These are phyloP conservation scores for Drosophila nigritarsus DNA, from an alignment of 2,888 invertebrate species.

Conservation along the genomic window DNA sequence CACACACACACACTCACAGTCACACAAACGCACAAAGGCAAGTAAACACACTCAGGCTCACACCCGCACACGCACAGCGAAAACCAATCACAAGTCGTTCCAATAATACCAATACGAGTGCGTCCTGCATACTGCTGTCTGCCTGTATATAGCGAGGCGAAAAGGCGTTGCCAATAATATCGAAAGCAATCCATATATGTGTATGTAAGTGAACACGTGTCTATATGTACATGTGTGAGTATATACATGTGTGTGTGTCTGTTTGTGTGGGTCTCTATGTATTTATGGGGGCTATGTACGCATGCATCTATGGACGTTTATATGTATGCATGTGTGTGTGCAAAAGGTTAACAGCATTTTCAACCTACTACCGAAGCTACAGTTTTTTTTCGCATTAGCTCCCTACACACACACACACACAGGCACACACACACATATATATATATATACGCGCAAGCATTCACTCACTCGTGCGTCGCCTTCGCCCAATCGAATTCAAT, in stretches of 20 bases:
- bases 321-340: constrained; percentile 30
- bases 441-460: background rate
- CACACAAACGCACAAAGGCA: background rate
- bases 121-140: constrained; percentile 23
- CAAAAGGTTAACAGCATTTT: constrained; percentile 76
- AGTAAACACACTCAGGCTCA: background rate
- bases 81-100: constrained; percentile 68
- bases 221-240: background rate
- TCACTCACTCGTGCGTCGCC: constrained; percentile 61
- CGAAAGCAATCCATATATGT: constrained; percentile 76
- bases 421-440: constrained; percentile 5
- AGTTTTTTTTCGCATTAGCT: constrained; percentile 53
- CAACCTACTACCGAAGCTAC: constrained; percentile 32
- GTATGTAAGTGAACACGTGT: constrained; percentile 6
- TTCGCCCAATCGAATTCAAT: constrained; percentile 84
- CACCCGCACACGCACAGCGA: constrained; percentile 20
- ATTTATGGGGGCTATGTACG: background rate
- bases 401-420: constrained; percentile 60
- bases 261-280: constrained; percentile 11
- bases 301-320: background rate
- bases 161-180: constrained; percentile 82
- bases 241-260: background rate
- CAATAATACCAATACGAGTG: constrained; percentile 55
- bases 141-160: constrained; percentile 42
- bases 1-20: background rate